Percentiles rank a stretch among this genome's conserved stretches.
These are phyloP conservation scores for Malurus leucopterus DNA, from an alignment of 2,797 vertebrate species.

Conservation along the genomic window DNA sequence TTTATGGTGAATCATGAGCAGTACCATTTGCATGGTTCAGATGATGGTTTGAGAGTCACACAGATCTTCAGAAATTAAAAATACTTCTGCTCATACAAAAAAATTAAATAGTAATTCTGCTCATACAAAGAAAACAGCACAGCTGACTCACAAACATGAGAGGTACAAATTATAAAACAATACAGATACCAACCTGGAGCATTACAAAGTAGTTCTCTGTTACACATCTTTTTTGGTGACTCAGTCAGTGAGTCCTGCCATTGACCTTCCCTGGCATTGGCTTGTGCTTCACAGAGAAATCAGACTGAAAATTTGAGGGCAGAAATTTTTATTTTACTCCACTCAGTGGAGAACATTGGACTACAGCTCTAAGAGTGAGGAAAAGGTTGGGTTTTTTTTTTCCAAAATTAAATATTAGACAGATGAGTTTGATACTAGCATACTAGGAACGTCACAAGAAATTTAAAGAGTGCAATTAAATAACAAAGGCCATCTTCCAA, in stretches of 20 bases:
- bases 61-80: neutral
- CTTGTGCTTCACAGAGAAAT: neutral
- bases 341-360: neutral
- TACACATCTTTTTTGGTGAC: neutral
- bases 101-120: neutral
- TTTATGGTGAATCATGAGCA: neutral
- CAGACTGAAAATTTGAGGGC: neutral
- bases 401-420: neutral
- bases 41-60: neutral
- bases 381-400: neutral
- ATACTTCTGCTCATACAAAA: neutral
- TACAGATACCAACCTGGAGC: neutral
- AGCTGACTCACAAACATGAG: neutral
- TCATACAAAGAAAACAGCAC: neutral
- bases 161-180: neutral
- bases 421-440: neutral
- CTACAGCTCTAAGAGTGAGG: neutral
- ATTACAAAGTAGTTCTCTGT: neutral
- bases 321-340: neutral
- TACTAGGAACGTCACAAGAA: neutral
- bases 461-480: neutral
- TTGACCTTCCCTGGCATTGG: neutral
- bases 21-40: neutral
- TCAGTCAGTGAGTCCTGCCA: neutral
- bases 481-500: neutral